A percentile compares a stretch with the other conserved stretches of the same genome.
These are phyloP conservation scores for Camponotus fellah DNA, from an alignment of 2,888 invertebrate genomes.

Conservation along the genomic window DNA sequence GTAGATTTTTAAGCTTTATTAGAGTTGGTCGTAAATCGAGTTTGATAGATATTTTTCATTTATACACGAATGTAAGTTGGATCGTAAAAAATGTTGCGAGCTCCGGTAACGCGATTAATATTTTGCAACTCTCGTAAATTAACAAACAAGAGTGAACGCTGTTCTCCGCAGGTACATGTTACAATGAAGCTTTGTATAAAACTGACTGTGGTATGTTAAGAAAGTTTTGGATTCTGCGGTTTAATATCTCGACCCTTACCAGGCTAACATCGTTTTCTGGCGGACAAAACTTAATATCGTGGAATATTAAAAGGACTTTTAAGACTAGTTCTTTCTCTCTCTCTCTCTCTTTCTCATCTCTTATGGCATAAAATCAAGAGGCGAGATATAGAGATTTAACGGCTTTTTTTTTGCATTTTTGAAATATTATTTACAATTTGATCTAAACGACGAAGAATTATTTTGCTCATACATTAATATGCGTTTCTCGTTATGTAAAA, in stretches of 20 bases:
- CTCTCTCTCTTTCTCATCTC: neutral
- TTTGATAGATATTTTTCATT: neutral
- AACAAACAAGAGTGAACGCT: constrained; percentile 35
- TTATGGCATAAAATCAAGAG: neutral
- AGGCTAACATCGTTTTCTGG: constrained; percentile 64
- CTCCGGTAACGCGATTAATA: neutral
- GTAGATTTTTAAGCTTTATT: neutral
- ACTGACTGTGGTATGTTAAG: constrained; percentile 52
- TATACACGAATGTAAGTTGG: neutral
- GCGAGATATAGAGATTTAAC: neutral
- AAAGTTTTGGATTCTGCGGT: constrained; percentile 69
- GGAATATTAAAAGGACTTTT: constrained; percentile 26
- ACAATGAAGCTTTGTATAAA: constrained; percentile 27
- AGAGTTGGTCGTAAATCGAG: neutral
- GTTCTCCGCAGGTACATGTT: constrained; percentile 19
- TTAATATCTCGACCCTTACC: constrained; percentile 69
- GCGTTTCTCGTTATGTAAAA: neutral
- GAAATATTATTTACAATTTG: neutral
- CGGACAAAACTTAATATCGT: constrained; percentile 18
- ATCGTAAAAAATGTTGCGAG: constrained; percentile 15
- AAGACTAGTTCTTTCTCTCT: neutral
- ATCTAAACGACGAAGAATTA: neutral
- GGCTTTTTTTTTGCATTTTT: neutral
- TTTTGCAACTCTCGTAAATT: constrained; percentile 38
- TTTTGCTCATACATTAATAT: neutral